phyloP scores from a whole-genome alignment of 2,113 vertebrate species.

The zebrafish (Danio rerio) region DNA sequence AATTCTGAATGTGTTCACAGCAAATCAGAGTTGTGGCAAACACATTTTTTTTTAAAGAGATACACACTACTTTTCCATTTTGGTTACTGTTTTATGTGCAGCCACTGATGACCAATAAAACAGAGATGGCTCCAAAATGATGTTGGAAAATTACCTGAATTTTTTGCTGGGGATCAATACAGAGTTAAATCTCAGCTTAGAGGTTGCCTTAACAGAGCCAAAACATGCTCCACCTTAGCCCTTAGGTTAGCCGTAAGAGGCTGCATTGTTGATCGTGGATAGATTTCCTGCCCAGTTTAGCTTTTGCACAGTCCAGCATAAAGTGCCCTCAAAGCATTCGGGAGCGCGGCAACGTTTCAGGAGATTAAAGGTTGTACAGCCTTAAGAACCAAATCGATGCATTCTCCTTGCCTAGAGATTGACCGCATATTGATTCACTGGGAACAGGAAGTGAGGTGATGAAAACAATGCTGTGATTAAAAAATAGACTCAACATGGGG shows the following conservation, averaged over 20 bases:
- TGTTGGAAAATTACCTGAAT: slow-evolving; percentile 16
- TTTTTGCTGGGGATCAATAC: not conserved
- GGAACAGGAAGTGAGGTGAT: slow-evolving; percentile 66
- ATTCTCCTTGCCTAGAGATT: slow-evolving; percentile 75
- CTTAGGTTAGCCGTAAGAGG: slow-evolving; percentile 29
- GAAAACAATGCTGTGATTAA: slow-evolving; percentile 51
- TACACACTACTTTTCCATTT: not conserved
- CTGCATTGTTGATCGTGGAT: slow-evolving; percentile 41
- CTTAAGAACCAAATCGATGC: slow-evolving; percentile 72
- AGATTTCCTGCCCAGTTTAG: slow-evolving; percentile 56
- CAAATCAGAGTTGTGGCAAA: slow-evolving; percentile 17
- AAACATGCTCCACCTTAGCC: slow-evolving; percentile 37
- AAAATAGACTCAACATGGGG: slow-evolving; percentile 40
- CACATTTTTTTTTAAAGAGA: not conserved
- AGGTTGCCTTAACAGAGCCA: slow-evolving; percentile 22
- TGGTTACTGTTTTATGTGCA: not conserved
- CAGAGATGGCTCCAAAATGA: not conserved
- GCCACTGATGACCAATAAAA: slow-evolving; percentile 4
- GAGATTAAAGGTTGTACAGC: slow-evolving; percentile 77
- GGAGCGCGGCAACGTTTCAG: slow-evolving; percentile 64
- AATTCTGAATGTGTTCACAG: slow-evolving; percentile 33
- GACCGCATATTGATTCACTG: slow-evolving; percentile 75
- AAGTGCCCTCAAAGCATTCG: slow-evolving; percentile 66
- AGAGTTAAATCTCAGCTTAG: slow-evolving; percentile 5
- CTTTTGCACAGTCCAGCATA: slow-evolving; percentile 53